Base-by-base conservation (phyloP, 2,888 invertebrate genomes). In the Hypomecis punctinalis region DNA sequence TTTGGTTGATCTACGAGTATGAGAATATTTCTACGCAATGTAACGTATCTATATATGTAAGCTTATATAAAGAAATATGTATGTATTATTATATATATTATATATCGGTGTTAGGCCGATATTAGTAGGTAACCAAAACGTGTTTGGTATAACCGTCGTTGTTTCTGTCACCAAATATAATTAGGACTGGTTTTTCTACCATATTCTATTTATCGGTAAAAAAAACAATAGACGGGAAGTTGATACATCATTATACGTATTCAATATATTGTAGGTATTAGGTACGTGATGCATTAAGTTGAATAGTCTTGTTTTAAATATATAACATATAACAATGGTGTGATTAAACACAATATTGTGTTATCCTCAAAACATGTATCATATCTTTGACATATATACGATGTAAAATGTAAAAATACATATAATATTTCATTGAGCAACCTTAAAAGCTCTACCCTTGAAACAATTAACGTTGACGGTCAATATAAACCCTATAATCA, bases 401-500 rank as follows among this genome's bases (percentile, higher is more conserved):
- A 40, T 40, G 40, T 40, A 40, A 7, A 10, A 40, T 8, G 9
- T 40, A 10, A 23, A 23, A 23, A 23, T 23, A 23, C 23, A 23
- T 23, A 23, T 23, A 3, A 23, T 23, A 23, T 23, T 23, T 23
- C 23, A 23, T 23, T 23, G 23, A 23, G 23, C 33, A 36, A 33
- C 52, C 40, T 52, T 52, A 10, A 33, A 39, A 49, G 2, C 37
- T 35, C 5, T 53, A 13, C 10, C 58, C 59, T 63, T 59, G 59
- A 45, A 55, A 35, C 33, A 46, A 59, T 55, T 49, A 59, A 59
- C 49, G n/a, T 55, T 55, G 54, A 63, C 33, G 48, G 59, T 55
- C 63, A 55, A 54, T 33, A 53, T 52, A 47, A 48, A 35, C 13
- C 43, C 43, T 40, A 23, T 45, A 64, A 64, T 68, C 57, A 47